A percentile compares a stretch with the other conserved stretches of the same genome.
Evolutionary conservation across 2,797 vertebrate species (phyloP).

Genomic region (Euthynnus affinis): DNA sequence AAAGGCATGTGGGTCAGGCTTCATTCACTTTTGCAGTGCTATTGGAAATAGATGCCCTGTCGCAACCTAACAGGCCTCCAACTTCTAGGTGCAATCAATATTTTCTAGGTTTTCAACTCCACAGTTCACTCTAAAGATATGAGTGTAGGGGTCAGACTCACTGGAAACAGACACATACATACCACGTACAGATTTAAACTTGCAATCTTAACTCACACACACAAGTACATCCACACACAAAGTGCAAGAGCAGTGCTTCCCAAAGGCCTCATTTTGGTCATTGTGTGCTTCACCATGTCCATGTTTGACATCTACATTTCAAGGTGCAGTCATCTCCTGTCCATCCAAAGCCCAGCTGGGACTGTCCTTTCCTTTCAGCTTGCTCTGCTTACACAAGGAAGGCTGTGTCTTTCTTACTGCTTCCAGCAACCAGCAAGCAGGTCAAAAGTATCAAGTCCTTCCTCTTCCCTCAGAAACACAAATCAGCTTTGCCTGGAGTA

Average conservation of each 20-base stretch:
- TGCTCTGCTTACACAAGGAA: conserved; percentile 39
- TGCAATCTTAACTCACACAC: conserved; percentile 41
- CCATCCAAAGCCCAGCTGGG: conserved; percentile 61
- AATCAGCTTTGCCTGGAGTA: conserved; percentile 57
- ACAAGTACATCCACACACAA: conserved; percentile 73
- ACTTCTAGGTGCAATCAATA: conserved; percentile 65
- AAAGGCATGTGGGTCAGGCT: conserved; percentile 34
- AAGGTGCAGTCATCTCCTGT: conserved; percentile 70
- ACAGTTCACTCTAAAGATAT: conserved; percentile 40
- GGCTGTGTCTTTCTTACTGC: conserved; percentile 41
- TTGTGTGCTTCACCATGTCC: conserved; percentile 59
- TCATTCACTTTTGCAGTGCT: conserved; percentile 35
- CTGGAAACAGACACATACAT: conserved; percentile 44
- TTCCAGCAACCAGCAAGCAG: conserved; percentile 61
- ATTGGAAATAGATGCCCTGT: conserved; percentile 34
- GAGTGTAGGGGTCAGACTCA: conserved; percentile 45
- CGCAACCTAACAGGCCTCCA: conserved; percentile 25
- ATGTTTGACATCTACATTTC: conserved; percentile 61
- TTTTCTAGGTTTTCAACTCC: conserved; percentile 51
- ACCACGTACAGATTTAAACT: conserved; percentile 34
- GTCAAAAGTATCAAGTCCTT: conserved; percentile 68
- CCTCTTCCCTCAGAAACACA: conserved; percentile 66
- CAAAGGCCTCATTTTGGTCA: conserved; percentile 66
- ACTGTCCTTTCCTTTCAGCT: conserved; percentile 49
- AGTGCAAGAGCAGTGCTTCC: conserved; percentile 82